Evolutionary conservation across 2,113 vertebrate species (phyloP), one percentile per base, ranked within the genome.

Genomic region (Vimba vimba): DNA sequence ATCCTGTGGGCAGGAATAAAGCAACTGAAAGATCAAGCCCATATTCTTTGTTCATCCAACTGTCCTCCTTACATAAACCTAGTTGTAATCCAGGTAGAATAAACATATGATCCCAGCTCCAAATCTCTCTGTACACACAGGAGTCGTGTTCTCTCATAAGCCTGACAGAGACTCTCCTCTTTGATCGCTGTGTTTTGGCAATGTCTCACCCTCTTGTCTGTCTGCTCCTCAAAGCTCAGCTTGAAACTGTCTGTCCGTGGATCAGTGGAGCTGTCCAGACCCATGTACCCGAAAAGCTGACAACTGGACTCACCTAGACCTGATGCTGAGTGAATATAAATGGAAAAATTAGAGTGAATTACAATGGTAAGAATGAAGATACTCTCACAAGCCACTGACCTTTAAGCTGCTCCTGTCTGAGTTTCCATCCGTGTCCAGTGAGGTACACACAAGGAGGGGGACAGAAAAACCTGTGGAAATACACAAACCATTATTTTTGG

Each of bases 361-460:
- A 77, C 47, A 77, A 30, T 9, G 25, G 15, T 8, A 55, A 33
- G 27, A 25, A 59, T 60, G 50, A 60, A 62, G 77, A 79, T 59
- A 30, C 36, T 59, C 19, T 62, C 77, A 43, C 36, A n/a, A 33
- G 11, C 59, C 39, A 52, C 90, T 91, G 87, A 99, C 97, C 96
- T 96, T 96, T 95, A 3, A 96, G 93, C 83, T 95, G 95, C 57
- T 95, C 94, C 50, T 97, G 94, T 90, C 95, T 97, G 88, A 96
- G 69, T 87, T 94, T 97, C 97, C 97, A 99, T 81, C 97, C 97
- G 0, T 92, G 93, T 5, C 97, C 97, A 0, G 94, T 92, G 88
- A 99, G 94, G 91, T 97, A 98, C 86, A 99, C 97, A 59, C 97
- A 99, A 7, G 98, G 98, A 21, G 97, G 98, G 15, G 98, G 98